Percentiles rank a stretch among this genome's conserved stretches.
Conservation (phyloP, 2,113 vertebrate species). For the Ictalurus punctatus region DNA sequence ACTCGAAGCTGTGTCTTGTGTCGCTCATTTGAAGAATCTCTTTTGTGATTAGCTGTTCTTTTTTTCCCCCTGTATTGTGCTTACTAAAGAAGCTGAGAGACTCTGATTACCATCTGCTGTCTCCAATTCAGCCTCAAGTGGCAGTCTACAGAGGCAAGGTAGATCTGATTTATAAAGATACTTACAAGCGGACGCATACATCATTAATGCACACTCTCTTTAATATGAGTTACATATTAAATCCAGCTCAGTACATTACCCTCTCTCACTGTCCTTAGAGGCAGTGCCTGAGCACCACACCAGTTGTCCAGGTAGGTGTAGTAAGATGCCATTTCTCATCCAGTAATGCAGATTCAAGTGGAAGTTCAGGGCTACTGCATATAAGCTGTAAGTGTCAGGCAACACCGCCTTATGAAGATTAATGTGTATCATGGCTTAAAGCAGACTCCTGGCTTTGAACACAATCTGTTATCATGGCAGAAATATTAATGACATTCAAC, state of each 20-base stretch:
- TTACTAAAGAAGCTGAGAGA: slow-evolving; percentile 14
- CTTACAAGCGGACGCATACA: background rate
- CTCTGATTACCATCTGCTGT: slow-evolving; percentile 36
- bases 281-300: background rate
- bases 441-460: background rate
- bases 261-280: background rate
- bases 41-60: slow-evolving; percentile 13
- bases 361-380: background rate
- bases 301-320: background rate
- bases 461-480: slow-evolving; percentile 19
- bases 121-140: slow-evolving; percentile 32
- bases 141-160: slow-evolving; percentile 25
- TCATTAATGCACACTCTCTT: slow-evolving; percentile 4
- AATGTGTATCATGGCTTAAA: background rate
- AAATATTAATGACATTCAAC: slow-evolving; percentile 16
- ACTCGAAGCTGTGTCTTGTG: background rate
- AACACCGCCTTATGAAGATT: background rate
- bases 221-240: background rate
- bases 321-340: background rate
- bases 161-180: slow-evolving; percentile 32
- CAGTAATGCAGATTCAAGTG: background rate
- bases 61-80: background rate
- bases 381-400: background rate
- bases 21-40: background rate
- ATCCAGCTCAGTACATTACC: background rate